Base-by-base conservation (phyloP, 1,140 invertebrate species). In the Drosophila oshimai region DNA sequence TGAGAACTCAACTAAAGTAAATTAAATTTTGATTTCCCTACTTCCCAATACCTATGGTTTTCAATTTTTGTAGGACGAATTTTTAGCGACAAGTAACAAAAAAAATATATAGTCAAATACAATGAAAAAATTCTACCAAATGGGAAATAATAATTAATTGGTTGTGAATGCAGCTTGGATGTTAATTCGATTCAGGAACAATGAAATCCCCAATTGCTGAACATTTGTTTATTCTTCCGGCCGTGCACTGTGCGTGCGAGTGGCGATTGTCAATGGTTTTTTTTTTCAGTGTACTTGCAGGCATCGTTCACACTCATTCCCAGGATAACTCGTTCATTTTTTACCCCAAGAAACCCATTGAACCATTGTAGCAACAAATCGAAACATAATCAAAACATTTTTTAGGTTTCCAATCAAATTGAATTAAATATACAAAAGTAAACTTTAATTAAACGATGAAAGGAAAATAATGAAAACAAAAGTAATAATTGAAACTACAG, bases 381-480 rank as follows among this genome's bases (percentile, higher is more conserved):
- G 83, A 88, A 88, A 87, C 83, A 87, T 87, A 87, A 87, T 87
- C 76, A 88, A 87, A 80, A 86, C 72, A 87, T 76, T 81, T 71
- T 86, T 86, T 86, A 86, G 81, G 81, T 86, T 86, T 86, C 81
- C 76, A 87, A 87, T 70, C 74, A 71, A 86, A 77, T 87, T 74
- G 60, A 88, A 81, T 70, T 76, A 62, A 73, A 73, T 70, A 79
- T 76, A 78, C 64, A 79, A 72, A 84, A 45, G 42, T 60, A 74
- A 71, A 69, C 55, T 64, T 65, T 39, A 84, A 74, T 77, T 60
- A 74, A 79, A 71, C 28, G 69, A 71, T 13, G 53, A 72, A 37
- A 37, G 42, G 22, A 51, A 45, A 49, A 31, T 34, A 54, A 51
- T 26, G 15, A n/a, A 36, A 15, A 24, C 53, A 28, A 6, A 42